phyloP scores from a whole-genome alignment of 2,888 invertebrate species.

The Magallana nippona region DNA sequence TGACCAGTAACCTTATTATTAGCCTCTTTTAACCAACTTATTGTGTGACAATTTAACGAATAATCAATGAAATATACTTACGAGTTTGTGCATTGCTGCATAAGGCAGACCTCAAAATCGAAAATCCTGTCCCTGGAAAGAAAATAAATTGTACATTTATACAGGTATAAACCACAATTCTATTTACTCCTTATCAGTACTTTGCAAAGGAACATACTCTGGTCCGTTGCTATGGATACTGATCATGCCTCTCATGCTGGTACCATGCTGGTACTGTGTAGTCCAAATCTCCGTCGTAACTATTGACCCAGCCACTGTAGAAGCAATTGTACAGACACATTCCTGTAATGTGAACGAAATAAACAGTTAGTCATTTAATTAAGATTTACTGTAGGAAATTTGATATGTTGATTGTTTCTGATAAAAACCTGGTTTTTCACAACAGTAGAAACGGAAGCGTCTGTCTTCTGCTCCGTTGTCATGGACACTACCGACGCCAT shows the following conservation, averaged over 20 bases:
- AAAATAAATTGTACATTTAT: background rate
- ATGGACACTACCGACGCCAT: conserved; percentile 48
- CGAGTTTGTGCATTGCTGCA: background rate
- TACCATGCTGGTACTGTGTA: conserved; percentile 44
- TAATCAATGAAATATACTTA: background rate
- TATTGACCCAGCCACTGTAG: conserved; percentile 43
- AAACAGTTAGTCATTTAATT: background rate
- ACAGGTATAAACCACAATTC: no score
- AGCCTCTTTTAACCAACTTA: background rate
- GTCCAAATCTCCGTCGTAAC: conserved; percentile 43
- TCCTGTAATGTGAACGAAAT: background rate
- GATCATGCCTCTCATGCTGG: conserved; percentile 44
- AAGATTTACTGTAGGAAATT: no score
- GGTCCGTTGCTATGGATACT: conserved; percentile 50
- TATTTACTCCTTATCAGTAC: no score
- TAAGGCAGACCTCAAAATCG: conserved; percentile 37
- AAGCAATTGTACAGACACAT: conserved; percentile 39
- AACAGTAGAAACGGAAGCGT: conserved; percentile 43
- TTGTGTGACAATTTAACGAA: no score
- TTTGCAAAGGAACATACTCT: conserved; percentile 46
- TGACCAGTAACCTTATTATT: no score
- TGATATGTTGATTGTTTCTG: background rate
- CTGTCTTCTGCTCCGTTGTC: conserved; percentile 53
- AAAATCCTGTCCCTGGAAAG: conserved; percentile 39
- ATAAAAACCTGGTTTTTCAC: conserved; percentile 13